Conservation (phyloP, 2,113 vertebrate species). For the Coregonus clupeaformis region DNA sequence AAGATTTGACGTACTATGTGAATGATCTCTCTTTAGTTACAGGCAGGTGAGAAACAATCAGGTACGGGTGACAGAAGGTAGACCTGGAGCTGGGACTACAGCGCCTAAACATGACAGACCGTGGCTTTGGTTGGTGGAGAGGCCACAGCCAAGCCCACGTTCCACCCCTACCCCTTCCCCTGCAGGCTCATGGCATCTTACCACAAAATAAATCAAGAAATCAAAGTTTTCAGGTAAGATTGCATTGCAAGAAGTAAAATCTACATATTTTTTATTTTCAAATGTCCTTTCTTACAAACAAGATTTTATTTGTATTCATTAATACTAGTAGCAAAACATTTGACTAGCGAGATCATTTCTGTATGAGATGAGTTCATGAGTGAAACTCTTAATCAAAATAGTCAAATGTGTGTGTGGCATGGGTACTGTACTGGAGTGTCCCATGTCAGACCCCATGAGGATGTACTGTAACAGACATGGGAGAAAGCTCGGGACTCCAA, state of each 20-base stretch:
- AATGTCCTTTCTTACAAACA: constrained; percentile 58
- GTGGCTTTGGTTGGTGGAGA: constrained; percentile 43
- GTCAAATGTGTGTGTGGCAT: constrained; percentile 67
- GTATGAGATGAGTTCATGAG: constrained; percentile 67
- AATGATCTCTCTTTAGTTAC: constrained; percentile 60
- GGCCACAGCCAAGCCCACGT: constrained; percentile 31
- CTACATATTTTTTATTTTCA: constrained; percentile 53
- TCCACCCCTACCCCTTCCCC: constrained; percentile 32
- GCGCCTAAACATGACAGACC: constrained; percentile 24
- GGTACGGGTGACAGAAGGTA: constrained; percentile 50
- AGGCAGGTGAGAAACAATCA: constrained; percentile 70
- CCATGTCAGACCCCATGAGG: constrained; percentile 51
- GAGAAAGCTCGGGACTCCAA: constrained; percentile 56
- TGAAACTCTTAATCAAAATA: constrained; percentile 68
- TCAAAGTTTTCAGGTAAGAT: constrained; percentile 68
- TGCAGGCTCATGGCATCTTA: constrained; percentile 59
- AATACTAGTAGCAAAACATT: constrained; percentile 76
- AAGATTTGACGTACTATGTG: constrained; percentile 54
- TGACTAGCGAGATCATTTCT: constrained; percentile 63
- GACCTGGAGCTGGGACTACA: constrained; percentile 41
- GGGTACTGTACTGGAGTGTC: constrained; percentile 59
- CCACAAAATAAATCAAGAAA: constrained; percentile 61
- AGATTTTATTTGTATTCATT: constrained; percentile 51
- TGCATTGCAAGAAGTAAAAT: constrained; percentile 65
- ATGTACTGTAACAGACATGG: constrained; percentile 57